Percentiles rank a stretch among this genome's conserved stretches.
Conservation (phyloP, 2,797 vertebrate species). For the Heteromormyrus szaboi region DNA sequence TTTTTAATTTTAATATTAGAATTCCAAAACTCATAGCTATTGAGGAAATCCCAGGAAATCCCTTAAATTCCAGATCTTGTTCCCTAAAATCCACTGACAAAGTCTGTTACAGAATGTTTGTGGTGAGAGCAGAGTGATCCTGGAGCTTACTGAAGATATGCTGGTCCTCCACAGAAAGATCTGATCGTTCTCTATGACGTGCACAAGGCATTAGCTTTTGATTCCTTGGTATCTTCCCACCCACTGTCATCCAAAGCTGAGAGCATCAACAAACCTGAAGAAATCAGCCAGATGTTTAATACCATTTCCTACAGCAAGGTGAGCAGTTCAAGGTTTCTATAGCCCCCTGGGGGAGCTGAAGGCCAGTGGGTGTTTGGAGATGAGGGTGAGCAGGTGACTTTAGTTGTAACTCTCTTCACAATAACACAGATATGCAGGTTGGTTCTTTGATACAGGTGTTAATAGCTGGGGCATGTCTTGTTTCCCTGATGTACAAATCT, state of each 20-base stretch:
- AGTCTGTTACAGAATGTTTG: neutral
- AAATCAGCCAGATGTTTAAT: constrained; percentile 86
- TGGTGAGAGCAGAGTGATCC: neutral
- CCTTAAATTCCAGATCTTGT: neutral
- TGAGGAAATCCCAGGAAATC: neutral
- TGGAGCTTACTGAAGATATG: neutral
- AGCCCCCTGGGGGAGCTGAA: neutral
- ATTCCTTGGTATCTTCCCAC: constrained; percentile 78
- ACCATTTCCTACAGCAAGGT: constrained; percentile 92
- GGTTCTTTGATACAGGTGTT: neutral
- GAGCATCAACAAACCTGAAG: constrained; percentile 68
- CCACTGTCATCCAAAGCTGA: constrained; percentile 70
- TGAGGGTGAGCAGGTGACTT: neutral
- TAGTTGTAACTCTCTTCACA: neutral
- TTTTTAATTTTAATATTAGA: neutral
- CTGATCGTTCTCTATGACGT: constrained; percentile 71
- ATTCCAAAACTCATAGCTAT: neutral
- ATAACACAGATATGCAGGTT: neutral
- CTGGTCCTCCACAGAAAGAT: constrained; percentile 67
- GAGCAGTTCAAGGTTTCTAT: neutral
- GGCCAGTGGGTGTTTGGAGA: neutral
- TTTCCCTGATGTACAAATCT: neutral
- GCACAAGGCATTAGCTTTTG: constrained; percentile 70
- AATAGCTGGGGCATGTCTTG: neutral
- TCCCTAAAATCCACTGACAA: neutral